Base-by-base conservation (phyloP, 2,797 vertebrate genomes). In the Rachycentron canadum region DNA sequence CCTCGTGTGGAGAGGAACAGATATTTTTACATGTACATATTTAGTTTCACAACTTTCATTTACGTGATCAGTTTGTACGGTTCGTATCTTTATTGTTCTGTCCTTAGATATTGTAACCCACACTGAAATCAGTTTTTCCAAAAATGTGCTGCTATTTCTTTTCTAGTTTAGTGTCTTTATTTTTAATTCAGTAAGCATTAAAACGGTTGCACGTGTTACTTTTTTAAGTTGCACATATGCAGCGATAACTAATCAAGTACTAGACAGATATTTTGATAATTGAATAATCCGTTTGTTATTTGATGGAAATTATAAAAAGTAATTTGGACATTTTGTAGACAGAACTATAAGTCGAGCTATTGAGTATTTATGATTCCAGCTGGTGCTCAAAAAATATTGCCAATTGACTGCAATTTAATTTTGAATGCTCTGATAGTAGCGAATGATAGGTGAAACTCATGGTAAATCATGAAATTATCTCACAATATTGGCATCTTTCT, bases 1-100 rank as follows among this genome's bases (percentile, higher is more conserved):
- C 41, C 63, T 76, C 55, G 17, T 78, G 84, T 28, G 41, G 5
- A 50, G 28, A 47, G 32, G 69, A 71, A 26, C 66, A 73, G 70
- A 78, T 68, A 76, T 83, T 63, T 69, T 73, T n/a, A n/a, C n/a
- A 32, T 58, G 49, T 52, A 17, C 6, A 47, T 60, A 43, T 30
- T 45, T 32, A 23, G 12, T 70, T 76, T 53, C 21, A 28, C 3
- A 69, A 61, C 43, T 59, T n/a, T 6, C 25, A 38, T 0, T 28
- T 13, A 61, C n/a, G 25, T 1, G 2, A 52, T 34, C 5, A 21
- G 12, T 10, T 47, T 2, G 17, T 34, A 34, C 2, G 0, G 1
- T n/a, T 56, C 1, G 0, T 69, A 0, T 23, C 9, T 21, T 61
- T 2, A 7, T 62, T 47, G 47, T 40, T 38, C 6, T 49, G 16